Evolutionary conservation across 2,888 invertebrate species (phyloP).

Genomic region (Baronia brevicornis): DNA sequence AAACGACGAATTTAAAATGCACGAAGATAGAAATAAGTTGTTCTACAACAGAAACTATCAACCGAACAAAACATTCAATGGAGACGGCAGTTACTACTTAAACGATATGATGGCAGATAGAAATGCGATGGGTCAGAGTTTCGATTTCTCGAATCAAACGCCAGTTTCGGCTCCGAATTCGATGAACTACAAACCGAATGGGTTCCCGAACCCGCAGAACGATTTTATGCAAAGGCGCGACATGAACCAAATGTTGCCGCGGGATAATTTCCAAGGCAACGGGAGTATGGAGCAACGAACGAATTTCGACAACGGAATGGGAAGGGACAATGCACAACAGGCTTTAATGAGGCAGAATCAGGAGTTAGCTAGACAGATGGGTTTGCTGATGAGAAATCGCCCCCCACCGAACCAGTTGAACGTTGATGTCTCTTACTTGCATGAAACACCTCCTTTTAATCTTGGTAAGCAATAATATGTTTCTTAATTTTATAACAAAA

Average conservation of each 20-base stretch:
- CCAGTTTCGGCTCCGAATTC: slow-evolving; percentile 34
- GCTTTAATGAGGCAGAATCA: slow-evolving; percentile 56
- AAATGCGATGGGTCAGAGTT: slow-evolving; percentile 46
- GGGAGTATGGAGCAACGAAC: slow-evolving; percentile 38
- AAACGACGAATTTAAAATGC: slow-evolving; percentile 47
- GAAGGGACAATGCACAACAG: slow-evolving; percentile 45
- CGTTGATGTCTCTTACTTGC: slow-evolving; percentile 62
- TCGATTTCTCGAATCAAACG: slow-evolving; percentile 45
- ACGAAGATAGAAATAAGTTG: slow-evolving; percentile 52
- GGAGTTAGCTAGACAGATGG: slow-evolving; percentile 63
- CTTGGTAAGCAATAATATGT: slow-evolving; percentile 61
- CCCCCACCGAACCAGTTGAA: slow-evolving; percentile 61
- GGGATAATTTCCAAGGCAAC: slow-evolving; percentile 44
- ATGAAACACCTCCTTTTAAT: slow-evolving; percentile 60
- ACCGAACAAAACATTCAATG: slow-evolving; percentile 45
- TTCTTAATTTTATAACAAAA: not conserved
- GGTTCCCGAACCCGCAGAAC: slow-evolving; percentile 46
- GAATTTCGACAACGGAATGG: slow-evolving; percentile 41
- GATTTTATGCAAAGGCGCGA: slow-evolving; percentile 53
- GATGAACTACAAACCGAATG: slow-evolving; percentile 53
- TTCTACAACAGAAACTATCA: slow-evolving; percentile 48
- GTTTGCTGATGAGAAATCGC: slow-evolving; percentile 53
- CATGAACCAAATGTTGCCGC: slow-evolving; percentile 42
- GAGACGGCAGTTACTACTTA: slow-evolving; percentile 32
- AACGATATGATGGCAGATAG: slow-evolving; percentile 53